These are phyloP conservation scores for Platyrinchus mystaceus DNA, from an alignment of 2,797 vertebrate genomes.

Conservation along the genomic window DNA sequence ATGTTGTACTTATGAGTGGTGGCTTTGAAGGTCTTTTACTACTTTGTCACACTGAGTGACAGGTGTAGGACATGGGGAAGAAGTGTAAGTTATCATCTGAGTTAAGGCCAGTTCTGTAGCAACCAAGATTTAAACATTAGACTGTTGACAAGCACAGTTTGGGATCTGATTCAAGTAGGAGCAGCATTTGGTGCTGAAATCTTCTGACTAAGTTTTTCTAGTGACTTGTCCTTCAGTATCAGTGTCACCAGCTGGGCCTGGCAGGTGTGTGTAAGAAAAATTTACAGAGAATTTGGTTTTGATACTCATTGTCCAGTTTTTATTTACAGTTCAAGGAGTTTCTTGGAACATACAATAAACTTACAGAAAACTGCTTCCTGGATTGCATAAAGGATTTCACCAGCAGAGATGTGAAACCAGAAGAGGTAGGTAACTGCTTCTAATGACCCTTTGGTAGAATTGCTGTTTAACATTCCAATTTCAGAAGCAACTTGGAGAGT, in stretches of 20 bases:
- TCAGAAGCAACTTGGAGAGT: not conserved
- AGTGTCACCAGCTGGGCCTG: not conserved
- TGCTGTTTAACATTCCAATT: not conserved
- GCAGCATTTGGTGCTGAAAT: not conserved
- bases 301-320: not conserved
- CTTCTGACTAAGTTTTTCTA: not conserved
- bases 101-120: not conserved
- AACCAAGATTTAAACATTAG: not conserved
- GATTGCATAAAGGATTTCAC: constrained; percentile 98
- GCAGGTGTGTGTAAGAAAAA: not conserved
- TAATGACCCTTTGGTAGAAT: not conserved
- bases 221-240: not conserved
- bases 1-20: not conserved
- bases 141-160: not conserved
- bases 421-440: constrained; percentile 83
- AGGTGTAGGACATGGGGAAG: not conserved
- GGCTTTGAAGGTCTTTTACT: not conserved
- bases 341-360: constrained; percentile 96
- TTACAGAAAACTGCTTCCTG: constrained; percentile 97
- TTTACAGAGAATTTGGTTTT: not conserved
- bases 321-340: constrained; percentile 93
- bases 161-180: not conserved
- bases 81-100: not conserved
- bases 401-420: constrained; percentile 89
- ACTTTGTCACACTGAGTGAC: not conserved